A percentile compares a stretch with the other conserved stretches of the same genome.
Conservation (phyloP, 2,888 invertebrate genomes). For the Epinotia brunnichana region DNA sequence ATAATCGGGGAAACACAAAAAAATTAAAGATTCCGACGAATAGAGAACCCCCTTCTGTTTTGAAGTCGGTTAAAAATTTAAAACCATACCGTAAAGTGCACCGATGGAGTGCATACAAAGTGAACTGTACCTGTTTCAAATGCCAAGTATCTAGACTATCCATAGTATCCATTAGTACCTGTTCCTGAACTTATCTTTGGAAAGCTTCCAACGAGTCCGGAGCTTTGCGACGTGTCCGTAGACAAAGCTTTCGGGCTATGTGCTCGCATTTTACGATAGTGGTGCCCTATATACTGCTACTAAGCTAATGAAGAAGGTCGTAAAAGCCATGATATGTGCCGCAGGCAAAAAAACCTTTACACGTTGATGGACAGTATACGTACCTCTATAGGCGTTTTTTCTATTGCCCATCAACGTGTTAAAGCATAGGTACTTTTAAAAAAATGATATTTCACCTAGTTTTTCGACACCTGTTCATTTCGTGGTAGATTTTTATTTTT, state of each 20-base stretch:
- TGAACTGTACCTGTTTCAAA: background rate
- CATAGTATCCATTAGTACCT: slow-evolving; percentile 20
- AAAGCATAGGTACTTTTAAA: too few species aligned
- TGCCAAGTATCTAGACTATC: slow-evolving; percentile 5
- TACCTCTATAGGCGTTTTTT: too few species aligned
- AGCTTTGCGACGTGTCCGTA: slow-evolving; percentile 27
- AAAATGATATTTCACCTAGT: too few species aligned
- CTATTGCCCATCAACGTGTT: too few species aligned
- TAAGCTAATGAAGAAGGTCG: background rate
- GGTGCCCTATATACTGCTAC: slow-evolving; percentile 9
- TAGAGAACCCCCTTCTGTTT: too few species aligned
- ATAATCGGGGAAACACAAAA: too few species aligned
- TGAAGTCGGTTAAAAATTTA: background rate
- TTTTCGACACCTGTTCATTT: too few species aligned
- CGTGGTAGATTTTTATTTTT: too few species aligned
- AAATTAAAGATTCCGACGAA: too few species aligned
- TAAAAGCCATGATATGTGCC: too few species aligned
- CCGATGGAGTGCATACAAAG: background rate
- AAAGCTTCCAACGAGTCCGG: slow-evolving; percentile 25
- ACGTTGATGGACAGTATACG: too few species aligned
- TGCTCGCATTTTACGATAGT: slow-evolving; percentile 25
- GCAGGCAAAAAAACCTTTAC: too few species aligned
- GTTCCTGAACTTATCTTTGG: slow-evolving; percentile 27
- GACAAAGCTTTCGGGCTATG: slow-evolving; percentile 30
- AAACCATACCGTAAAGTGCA: background rate